Evolutionary conservation across 1,140 invertebrate genomes (phyloP).

Genomic region (Lasioglossum albipes): DNA sequence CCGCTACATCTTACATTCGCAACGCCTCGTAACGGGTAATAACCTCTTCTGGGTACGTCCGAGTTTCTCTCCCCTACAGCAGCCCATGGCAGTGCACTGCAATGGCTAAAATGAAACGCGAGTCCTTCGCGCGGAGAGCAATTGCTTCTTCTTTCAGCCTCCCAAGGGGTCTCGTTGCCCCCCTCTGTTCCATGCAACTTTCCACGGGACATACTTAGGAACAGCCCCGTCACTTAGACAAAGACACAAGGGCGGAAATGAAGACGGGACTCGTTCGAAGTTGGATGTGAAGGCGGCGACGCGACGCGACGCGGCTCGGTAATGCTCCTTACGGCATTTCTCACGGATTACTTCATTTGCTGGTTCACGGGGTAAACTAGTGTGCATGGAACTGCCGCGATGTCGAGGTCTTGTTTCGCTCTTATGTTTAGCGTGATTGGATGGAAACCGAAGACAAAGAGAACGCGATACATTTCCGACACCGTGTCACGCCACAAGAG

Average conservation of each 20-base stretch:
- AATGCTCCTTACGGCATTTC: neutral
- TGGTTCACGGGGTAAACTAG: no score
- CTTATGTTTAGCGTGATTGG: no score
- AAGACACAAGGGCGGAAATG: neutral
- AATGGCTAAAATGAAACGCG: constrained; percentile 54
- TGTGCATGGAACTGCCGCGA: no score
- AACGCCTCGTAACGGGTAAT: constrained; percentile 52
- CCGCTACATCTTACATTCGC: neutral
- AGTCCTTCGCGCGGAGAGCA: constrained; percentile 46
- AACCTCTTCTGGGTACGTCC: constrained; percentile 48
- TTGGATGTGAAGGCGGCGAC: neutral
- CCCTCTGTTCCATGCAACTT: neutral
- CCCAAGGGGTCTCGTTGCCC: constrained; percentile 22
- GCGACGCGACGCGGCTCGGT: neutral
- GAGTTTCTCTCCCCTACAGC: constrained; percentile 29
- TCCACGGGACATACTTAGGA: constrained; percentile 5
- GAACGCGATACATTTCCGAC: no score
- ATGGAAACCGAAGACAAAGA: no score
- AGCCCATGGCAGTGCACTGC: neutral
- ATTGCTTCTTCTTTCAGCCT: constrained; percentile 53
- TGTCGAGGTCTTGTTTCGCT: no score
- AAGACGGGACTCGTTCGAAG: neutral
- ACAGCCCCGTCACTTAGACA: neutral
- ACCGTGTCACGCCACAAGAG: no score
- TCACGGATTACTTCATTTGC: constrained; percentile 1